Base-by-base conservation (phyloP, 2,797 vertebrate genomes). In the Caiman crocodilus region DNA sequence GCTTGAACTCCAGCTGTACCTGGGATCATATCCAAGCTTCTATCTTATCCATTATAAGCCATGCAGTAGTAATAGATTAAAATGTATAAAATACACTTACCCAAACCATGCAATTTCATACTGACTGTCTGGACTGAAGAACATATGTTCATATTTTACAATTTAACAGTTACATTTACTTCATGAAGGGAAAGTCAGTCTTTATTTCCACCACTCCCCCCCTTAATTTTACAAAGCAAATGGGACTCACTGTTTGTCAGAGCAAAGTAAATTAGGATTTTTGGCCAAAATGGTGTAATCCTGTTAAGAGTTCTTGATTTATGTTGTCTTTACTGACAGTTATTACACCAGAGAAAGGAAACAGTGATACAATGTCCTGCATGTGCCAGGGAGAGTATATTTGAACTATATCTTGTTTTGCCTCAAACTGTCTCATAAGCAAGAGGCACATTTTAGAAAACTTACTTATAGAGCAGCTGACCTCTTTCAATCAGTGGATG, bases 1-100 rank as follows among this genome's bases (percentile, higher is more conserved):
- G 6, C 95, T 96, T 93, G 85, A 90, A 93, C 85, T 94, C 90
- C 71, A 94, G 85, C 82, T 82, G 87, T 80, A 82, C 88, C 86
- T 90, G 95, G 97, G 96, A 97, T 93, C 91, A 76, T 59, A 85
- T 94, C 93, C 96, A 97, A 96, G 69, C 85, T 93, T 88, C 83
- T 79, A 79, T 76, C 79, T 95, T 91, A 94, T 57, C 63, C 89
- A 94, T 84, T 56, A 88, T 59, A 94, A 89, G 81, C 58, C 82
- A 92, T 28, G 30, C 32, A 90, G 83, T 75, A 86, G 79, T 90
- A 87, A 92, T 86, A 25, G 30, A 89, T 79, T 93, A 88, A 93
- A 81, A 90, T 26, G 73, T 32, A 25, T 83, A 26, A 57, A 75
- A 88, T 3, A 84, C 81, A 84, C 83, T 57, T 90, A 93, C 90